These are phyloP conservation scores for Hesperia comma DNA, from an alignment of 2,888 invertebrate genomes.

Conservation along the genomic window DNA sequence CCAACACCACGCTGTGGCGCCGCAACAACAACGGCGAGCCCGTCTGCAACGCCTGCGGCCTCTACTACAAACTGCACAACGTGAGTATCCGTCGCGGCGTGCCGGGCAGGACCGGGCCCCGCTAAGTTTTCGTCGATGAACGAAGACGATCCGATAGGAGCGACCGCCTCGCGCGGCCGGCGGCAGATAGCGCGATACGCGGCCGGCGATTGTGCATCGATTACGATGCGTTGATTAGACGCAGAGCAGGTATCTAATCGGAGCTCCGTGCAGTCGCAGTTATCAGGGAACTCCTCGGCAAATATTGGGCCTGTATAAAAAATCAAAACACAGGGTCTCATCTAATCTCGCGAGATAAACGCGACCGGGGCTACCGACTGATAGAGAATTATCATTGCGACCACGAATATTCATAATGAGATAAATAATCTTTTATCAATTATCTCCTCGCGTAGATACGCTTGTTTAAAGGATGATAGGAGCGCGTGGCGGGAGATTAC, in stretches of 20 bases:
- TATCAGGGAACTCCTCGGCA: constrained; percentile 83
- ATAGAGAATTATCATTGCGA: constrained; percentile 81
- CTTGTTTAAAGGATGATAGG: constrained; percentile 82
- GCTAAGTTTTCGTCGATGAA: constrained; percentile 36
- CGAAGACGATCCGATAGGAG: constrained; percentile 36
- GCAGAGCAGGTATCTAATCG: constrained; percentile 74
- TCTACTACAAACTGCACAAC: constrained; percentile 95
- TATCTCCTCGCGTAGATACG: constrained; percentile 80
- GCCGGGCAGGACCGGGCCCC: too few relatives aligned
- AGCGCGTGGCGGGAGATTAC: constrained; percentile 70
- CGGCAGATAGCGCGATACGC: constrained; percentile 41
- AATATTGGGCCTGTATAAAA: constrained; percentile 80
- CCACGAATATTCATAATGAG: constrained; percentile 83
- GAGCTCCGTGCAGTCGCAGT: constrained; percentile 57
- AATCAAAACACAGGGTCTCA: constrained; percentile 83
- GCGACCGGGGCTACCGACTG: constrained; percentile 80
- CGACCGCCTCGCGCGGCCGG: background rate
- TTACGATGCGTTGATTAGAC: constrained; percentile 52
- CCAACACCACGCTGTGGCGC: constrained; percentile 97
- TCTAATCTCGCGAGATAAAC: constrained; percentile 83
- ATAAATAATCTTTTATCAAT: constrained; percentile 84
- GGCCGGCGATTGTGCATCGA: constrained; percentile 56
- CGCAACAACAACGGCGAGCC: constrained; percentile 97
- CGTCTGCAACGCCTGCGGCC: constrained; percentile 99
- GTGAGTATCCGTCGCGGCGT: constrained; percentile 71